Conservation (phyloP, 2,113 vertebrate species). For the Notarius quadriscutis region DNA sequence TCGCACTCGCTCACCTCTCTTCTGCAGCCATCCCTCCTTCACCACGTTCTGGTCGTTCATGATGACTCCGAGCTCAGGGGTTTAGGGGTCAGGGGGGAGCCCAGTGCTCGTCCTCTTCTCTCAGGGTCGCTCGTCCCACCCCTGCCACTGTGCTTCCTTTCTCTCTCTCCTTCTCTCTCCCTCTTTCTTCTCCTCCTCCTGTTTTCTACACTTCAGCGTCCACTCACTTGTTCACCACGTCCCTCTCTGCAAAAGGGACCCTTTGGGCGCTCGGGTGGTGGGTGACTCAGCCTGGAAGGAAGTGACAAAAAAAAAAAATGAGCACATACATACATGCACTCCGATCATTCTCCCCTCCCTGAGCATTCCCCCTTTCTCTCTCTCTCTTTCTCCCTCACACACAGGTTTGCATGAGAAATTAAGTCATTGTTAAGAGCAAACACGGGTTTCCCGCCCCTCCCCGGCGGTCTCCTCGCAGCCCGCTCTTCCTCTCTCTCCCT, state of each 20-base stretch:
- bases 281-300: slow-evolving; percentile 74
- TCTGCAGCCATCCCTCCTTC: slow-evolving; percentile 80
- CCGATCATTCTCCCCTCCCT: slow-evolving; percentile 56
- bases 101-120: slow-evolving; percentile 52
- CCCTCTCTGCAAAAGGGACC: slow-evolving; percentile 34
- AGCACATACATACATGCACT: slow-evolving; percentile 52
- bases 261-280: slow-evolving; percentile 58
- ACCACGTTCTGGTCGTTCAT: slow-evolving; percentile 79
- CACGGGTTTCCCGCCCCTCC: slow-evolving; percentile 45
- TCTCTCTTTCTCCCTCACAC: neutral
- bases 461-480: slow-evolving; percentile 13
- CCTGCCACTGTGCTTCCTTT: slow-evolving; percentile 29
- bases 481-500: slow-evolving; percentile 29
- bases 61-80: slow-evolving; percentile 59
- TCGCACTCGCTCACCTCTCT: slow-evolving; percentile 65
- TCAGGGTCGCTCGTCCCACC: slow-evolving; percentile 13
- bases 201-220: slow-evolving; percentile 41
- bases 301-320: slow-evolving; percentile 60
- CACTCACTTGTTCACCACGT: slow-evolving; percentile 28
- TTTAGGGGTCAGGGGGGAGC: slow-evolving; percentile 51
- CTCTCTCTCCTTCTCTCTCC: slow-evolving; percentile 8
- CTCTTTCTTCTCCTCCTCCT: slow-evolving; percentile 37
- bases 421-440: slow-evolving; percentile 55
- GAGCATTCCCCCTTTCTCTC: neutral
- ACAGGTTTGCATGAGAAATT: slow-evolving; percentile 52